A percentile compares a stretch with the other conserved stretches of the same genome.
Conservation (phyloP, 2,888 invertebrate species). For the Gisinianus flammeolus region DNA sequence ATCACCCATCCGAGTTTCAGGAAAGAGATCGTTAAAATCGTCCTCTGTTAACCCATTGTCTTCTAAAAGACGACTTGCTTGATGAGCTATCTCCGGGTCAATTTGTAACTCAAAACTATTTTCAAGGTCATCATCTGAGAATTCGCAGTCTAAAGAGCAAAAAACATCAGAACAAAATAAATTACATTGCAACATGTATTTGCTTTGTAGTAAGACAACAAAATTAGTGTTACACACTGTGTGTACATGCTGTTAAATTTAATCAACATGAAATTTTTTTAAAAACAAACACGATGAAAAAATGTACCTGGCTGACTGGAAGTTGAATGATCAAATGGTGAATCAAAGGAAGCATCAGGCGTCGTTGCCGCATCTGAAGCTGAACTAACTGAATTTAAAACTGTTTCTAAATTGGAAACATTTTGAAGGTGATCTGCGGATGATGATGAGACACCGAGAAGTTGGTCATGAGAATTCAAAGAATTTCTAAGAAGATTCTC, state of each 20-base stretch:
- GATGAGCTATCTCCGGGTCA: slow-evolving; percentile 70
- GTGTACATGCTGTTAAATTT: no score
- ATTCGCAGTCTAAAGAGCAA: slow-evolving; percentile 52
- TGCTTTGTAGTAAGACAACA: no score
- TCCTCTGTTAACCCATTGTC: slow-evolving; percentile 75
- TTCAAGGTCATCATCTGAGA: slow-evolving; percentile 67
- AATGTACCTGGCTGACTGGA: slow-evolving; percentile 58
- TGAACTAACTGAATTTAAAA: slow-evolving; percentile 53
- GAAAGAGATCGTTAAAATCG: slow-evolving; percentile 81
- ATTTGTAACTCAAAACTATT: slow-evolving; percentile 68
- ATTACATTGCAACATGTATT: neutral
- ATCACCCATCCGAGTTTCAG: slow-evolving; percentile 62
- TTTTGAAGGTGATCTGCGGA: neutral
- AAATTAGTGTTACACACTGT: no score
- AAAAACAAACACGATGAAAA: no score
- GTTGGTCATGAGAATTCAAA: slow-evolving; percentile 18
- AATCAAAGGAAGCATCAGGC: slow-evolving; percentile 56
- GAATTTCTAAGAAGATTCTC: neutral
- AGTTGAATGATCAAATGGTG: slow-evolving; percentile 56
- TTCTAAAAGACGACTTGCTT: slow-evolving; percentile 72
- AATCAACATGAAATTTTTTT: no score
- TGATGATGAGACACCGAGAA: neutral
- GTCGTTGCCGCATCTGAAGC: slow-evolving; percentile 50
- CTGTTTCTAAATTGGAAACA: slow-evolving; percentile 46
- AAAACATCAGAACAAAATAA: neutral